Percentiles rank a stretch among this genome's conserved stretches.
phyloP scores from a whole-genome alignment of 2,113 vertebrate species.

The Scomber scombrus region DNA sequence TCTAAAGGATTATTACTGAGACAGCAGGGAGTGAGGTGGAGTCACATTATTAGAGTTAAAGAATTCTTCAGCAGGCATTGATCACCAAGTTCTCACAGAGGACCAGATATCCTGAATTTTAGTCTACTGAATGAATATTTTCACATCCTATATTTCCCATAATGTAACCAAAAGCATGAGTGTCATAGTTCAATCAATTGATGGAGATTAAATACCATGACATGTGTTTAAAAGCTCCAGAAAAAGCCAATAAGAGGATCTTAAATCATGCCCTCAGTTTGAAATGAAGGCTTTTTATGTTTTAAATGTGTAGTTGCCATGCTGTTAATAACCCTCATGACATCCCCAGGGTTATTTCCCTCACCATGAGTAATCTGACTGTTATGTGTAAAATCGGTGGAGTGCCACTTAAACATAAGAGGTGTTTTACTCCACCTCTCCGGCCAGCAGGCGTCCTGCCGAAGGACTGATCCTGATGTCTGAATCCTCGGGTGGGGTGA shows the following conservation, averaged over 20 bases:
- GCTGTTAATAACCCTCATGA: too few species aligned
- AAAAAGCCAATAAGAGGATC: too few species aligned
- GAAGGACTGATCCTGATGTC: slow-evolving; percentile 87
- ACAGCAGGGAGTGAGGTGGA: not conserved
- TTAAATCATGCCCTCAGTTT: too few species aligned
- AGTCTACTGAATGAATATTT: not conserved
- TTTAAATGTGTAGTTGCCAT: too few species aligned
- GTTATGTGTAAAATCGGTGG: not conserved
- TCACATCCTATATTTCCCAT: not conserved
- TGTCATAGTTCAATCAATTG: too few species aligned
- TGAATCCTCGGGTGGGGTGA: slow-evolving; percentile 80
- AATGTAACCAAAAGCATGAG: not conserved
- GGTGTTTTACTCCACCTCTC: slow-evolving; percentile 71
- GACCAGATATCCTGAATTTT: not conserved
- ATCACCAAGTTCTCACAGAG: not conserved
- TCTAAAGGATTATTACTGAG: not conserved
- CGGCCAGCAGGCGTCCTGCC: slow-evolving; percentile 83
- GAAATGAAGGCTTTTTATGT: too few species aligned
- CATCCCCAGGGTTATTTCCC: not conserved
- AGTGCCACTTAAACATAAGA: slow-evolving; percentile 10
- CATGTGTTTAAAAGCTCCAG: too few species aligned
- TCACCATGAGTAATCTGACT: not conserved
- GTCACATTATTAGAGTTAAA: not conserved
- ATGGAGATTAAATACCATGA: too few species aligned
- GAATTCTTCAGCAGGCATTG: not conserved